Conservation (phyloP, 2,888 invertebrate species). For the Choreutis nemorana region DNA sequence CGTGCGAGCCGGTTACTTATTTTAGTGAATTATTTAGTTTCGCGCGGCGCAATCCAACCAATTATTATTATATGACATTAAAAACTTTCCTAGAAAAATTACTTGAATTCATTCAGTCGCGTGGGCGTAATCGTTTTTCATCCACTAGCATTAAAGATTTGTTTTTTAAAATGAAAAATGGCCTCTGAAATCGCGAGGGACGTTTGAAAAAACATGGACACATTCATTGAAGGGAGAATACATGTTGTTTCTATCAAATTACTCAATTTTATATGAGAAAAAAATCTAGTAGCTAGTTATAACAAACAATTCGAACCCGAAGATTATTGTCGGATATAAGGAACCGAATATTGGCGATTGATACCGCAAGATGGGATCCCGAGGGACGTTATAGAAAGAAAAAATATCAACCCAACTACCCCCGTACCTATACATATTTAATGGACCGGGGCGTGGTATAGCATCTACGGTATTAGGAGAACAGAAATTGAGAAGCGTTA, state of each 20-base stretch:
- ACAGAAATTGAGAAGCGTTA: constrained; percentile 60
- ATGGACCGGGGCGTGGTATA: constrained; percentile 46
- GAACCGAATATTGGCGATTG: constrained; percentile 45
- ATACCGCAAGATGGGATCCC: constrained; percentile 43
- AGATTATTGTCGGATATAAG: constrained; percentile 45
- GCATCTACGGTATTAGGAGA: constrained; percentile 41
- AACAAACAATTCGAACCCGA: too few relatives aligned
- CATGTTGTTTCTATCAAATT: too few relatives aligned
- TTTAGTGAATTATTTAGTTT: constrained; percentile 18
- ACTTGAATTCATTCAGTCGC: too few relatives aligned
- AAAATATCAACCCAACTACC: constrained; percentile 32
- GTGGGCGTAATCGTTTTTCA: too few relatives aligned
- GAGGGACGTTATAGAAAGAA: constrained; percentile 24
- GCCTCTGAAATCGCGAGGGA: too few relatives aligned
- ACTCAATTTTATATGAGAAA: too few relatives aligned
- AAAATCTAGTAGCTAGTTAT: too few relatives aligned
- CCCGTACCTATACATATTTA: constrained; percentile 42
- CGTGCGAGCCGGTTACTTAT: constrained; percentile 18
- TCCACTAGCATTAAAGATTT: too few relatives aligned
- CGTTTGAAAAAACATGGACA: too few relatives aligned
- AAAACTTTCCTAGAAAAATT: constrained; percentile 6
- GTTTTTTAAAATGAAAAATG: too few relatives aligned
- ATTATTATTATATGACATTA: constrained; percentile 19
- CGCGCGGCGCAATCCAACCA: constrained; percentile 10
- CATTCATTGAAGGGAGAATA: too few relatives aligned